These are phyloP conservation scores for Drosophila pachea DNA, from an alignment of 1,140 invertebrate genomes.

Conservation along the genomic window DNA sequence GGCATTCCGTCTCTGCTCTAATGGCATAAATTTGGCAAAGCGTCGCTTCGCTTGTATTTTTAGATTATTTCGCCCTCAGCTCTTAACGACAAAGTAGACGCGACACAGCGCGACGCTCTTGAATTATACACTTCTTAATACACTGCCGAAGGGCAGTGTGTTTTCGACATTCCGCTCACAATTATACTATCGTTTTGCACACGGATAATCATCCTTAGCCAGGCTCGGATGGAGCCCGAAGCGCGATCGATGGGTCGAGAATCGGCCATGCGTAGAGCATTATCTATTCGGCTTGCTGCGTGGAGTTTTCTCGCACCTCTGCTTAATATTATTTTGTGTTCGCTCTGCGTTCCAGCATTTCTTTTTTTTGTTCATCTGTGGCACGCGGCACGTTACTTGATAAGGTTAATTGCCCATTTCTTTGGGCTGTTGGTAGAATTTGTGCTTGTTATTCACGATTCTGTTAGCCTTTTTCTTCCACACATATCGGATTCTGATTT, in stretches of 20 bases:
- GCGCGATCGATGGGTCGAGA: too few relatives aligned
- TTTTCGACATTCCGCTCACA: too few relatives aligned
- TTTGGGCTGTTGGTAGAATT: constrained; percentile 25
- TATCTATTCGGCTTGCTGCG: too few relatives aligned
- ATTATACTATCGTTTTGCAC: too few relatives aligned
- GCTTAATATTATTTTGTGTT: too few relatives aligned
- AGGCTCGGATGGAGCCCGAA: too few relatives aligned
- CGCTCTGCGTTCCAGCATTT: constrained; percentile 1
- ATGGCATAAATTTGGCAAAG: constrained; percentile 67
- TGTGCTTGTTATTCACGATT: constrained; percentile 34
- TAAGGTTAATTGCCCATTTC: constrained; percentile 73
- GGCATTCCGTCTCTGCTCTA: constrained; percentile 70
- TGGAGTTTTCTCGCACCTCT: too few relatives aligned
- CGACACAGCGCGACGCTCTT: constrained; percentile 6
- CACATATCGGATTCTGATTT: constrained; percentile 65
- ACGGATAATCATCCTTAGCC: too few relatives aligned
- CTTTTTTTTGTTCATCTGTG: constrained; percentile 8
- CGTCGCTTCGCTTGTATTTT: constrained; percentile 34
- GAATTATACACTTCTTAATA: constrained; percentile 38
- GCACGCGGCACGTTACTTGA: constrained; percentile 48
- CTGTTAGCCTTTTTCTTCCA: constrained; percentile 37
- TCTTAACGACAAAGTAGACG: constrained; percentile 32
- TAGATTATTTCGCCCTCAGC: constrained; percentile 27
- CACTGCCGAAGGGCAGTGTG: too few relatives aligned
- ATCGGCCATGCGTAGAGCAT: too few relatives aligned